phyloP scores from a whole-genome alignment of 1,140 invertebrate genomes.

The Leucophenga varia region DNA sequence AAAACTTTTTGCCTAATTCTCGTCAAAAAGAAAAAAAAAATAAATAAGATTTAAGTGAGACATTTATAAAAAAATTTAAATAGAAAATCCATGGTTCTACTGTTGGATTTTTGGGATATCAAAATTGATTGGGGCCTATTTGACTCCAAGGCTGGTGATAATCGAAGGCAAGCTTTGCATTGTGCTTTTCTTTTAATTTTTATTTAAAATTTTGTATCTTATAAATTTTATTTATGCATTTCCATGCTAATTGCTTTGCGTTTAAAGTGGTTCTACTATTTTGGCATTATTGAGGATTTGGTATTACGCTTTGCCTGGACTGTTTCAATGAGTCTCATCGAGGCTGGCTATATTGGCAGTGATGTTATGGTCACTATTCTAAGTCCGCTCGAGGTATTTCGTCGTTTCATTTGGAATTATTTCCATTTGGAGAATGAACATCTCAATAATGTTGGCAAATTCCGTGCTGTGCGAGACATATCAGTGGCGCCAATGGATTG shows the following conservation, averaged over 20 bases:
- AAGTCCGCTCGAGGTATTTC: conserved; percentile 80
- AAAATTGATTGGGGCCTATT: conserved; percentile 99
- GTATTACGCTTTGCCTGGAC: conserved; percentile 84
- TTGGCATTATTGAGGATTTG: conserved; percentile 96
- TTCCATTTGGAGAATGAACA: conserved; percentile 93
- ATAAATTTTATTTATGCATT: too few species aligned
- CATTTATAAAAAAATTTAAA: too few species aligned
- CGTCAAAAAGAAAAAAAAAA: too few species aligned
- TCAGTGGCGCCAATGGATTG: conserved; percentile 82
- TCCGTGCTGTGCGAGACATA: conserved; percentile 87
- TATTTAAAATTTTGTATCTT: too few species aligned
- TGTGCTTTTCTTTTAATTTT: too few species aligned
- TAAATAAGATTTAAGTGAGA: too few species aligned
- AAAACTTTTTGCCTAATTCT: too few species aligned
- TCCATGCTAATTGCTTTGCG: conserved; percentile 59
- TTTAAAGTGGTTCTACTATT: conserved; percentile 93
- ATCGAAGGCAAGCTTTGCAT: conserved; percentile 65
- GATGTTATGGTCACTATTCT: conserved; percentile 79
- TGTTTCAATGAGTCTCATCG: conserved; percentile 74
- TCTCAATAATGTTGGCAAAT: conserved; percentile 92
- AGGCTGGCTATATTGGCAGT: conserved; percentile 68
- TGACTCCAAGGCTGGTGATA: conserved; percentile 78
- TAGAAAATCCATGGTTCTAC: conserved; percentile 82
- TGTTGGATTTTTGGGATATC: conserved; percentile 91
- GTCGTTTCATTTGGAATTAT: conserved; percentile 90